Evolutionary conservation across 2,113 vertebrate species (phyloP).

Genomic region (Serilophus lunatus): DNA sequence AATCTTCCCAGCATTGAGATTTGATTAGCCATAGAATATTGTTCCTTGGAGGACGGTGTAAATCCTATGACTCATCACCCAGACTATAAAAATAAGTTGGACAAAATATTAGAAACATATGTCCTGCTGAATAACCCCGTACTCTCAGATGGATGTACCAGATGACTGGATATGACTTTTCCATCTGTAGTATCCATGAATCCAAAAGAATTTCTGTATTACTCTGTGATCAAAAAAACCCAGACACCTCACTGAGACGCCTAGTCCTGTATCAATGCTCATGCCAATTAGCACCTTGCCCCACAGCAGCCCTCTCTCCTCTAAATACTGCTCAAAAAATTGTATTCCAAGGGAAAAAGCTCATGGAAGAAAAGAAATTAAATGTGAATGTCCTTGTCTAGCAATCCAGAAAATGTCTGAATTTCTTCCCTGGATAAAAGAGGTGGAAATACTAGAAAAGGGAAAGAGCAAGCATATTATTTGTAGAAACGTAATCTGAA

Average conservation of each 20-base stretch:
- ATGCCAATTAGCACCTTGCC: not conserved
- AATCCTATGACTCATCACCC: not conserved
- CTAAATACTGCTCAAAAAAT: not conserved
- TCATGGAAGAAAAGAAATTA: not conserved
- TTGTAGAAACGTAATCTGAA: not conserved
- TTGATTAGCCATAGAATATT: not conserved
- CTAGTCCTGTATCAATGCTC: not conserved
- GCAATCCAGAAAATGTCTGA: not conserved
- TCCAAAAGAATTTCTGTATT: not conserved
- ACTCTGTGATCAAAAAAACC: not conserved
- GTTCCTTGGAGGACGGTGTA: not conserved
- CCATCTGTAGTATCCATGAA: not conserved
- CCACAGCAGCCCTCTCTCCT: not conserved
- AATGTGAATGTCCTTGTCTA: not conserved
- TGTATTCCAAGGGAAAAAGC: not conserved
- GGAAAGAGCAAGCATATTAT: not conserved
- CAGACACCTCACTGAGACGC: not conserved
- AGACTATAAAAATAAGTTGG: not conserved
- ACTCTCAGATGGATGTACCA: not conserved
- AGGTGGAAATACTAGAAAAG: not conserved
- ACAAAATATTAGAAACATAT: conserved; percentile 20
- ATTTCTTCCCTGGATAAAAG: not conserved
- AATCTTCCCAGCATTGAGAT: not conserved
- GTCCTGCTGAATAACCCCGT: not conserved
- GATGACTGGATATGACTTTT: not conserved